Evolutionary conservation across 2,797 vertebrate genomes (phyloP).

Genomic region (Phaenicophaeus curvirostris): DNA sequence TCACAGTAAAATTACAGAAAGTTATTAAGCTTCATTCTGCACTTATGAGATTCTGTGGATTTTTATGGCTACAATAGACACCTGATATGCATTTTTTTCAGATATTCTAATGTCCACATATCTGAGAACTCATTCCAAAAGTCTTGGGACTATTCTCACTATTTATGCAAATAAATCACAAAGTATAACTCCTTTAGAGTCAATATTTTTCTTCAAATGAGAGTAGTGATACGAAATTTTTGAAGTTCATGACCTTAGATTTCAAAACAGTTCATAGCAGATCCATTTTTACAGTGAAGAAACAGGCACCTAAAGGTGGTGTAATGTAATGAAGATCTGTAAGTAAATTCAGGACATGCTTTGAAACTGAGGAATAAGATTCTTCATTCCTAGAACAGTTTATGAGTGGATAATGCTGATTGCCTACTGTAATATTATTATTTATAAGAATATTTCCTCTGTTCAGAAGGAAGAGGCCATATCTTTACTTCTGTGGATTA

Average conservation of each 20-base stretch:
- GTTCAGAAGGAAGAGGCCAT: neutral
- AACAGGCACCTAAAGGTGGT: neutral
- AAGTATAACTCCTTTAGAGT: neutral
- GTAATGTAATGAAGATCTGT: neutral
- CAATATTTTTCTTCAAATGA: neutral
- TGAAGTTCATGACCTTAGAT: neutral
- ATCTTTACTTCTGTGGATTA: neutral
- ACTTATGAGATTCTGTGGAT: neutral
- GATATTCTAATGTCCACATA: neutral
- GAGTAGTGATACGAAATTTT: neutral
- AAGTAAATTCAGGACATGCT: neutral
- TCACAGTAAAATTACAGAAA: neutral
- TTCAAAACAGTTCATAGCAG: neutral
- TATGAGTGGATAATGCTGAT: neutral
- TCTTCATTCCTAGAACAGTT: neutral
- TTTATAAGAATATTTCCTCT: neutral
- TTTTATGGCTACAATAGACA: neutral
- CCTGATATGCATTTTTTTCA: neutral
- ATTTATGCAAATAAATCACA: neutral
- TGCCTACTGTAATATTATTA: neutral
- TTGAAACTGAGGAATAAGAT: neutral
- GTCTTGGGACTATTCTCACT: neutral
- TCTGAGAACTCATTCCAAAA: neutral
- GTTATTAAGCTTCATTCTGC: neutral
- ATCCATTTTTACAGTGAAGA: neutral